phyloP scores from a whole-genome alignment of 2,797 vertebrate species.

The Parauchenoglanis punctatus region DNA sequence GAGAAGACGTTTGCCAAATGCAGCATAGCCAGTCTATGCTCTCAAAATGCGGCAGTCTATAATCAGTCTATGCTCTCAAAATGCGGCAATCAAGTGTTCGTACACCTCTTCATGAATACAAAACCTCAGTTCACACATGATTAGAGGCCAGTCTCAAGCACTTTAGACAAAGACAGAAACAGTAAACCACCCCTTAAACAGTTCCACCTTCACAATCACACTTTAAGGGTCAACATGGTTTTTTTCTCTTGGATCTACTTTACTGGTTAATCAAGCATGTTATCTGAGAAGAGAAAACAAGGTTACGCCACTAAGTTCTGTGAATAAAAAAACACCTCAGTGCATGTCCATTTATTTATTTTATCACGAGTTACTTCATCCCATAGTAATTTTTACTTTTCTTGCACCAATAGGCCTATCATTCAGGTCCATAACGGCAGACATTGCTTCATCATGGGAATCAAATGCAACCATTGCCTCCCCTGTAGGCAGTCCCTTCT shows the following conservation, averaged over 20 bases:
- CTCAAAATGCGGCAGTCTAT: slow-evolving; percentile 15
- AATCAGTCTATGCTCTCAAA: slow-evolving; percentile 24
- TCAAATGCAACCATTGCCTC: slow-evolving; percentile 99
- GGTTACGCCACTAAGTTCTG: not conserved
- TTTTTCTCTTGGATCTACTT: not conserved
- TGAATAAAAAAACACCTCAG: not conserved
- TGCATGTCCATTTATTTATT: slow-evolving; percentile 4
- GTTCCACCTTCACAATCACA: slow-evolving; percentile 19
- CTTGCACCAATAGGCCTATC: slow-evolving; percentile 97
- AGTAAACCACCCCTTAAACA: slow-evolving; percentile 24
- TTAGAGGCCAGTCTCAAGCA: slow-evolving; percentile 56
- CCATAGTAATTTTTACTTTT: slow-evolving; percentile 95
- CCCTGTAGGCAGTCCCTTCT: slow-evolving; percentile 95
- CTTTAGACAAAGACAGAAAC: slow-evolving; percentile 44
- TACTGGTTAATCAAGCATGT: not conserved
- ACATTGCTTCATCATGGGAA: slow-evolving; percentile 92
- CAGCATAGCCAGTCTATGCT: slow-evolving; percentile 55
- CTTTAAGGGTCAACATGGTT: slow-evolving; percentile 9
- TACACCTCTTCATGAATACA: slow-evolving; percentile 37
- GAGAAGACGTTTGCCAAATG: slow-evolving; percentile 54
- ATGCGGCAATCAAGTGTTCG: slow-evolving; percentile 27
- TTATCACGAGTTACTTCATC: slow-evolving; percentile 69
- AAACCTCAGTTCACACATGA: slow-evolving; percentile 57
- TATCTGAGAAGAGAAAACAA: slow-evolving; percentile 29
- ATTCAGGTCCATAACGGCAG: slow-evolving; percentile 96